Base-by-base conservation (phyloP, 2,797 vertebrate species). In the Orientallactaga sibirica region DNA sequence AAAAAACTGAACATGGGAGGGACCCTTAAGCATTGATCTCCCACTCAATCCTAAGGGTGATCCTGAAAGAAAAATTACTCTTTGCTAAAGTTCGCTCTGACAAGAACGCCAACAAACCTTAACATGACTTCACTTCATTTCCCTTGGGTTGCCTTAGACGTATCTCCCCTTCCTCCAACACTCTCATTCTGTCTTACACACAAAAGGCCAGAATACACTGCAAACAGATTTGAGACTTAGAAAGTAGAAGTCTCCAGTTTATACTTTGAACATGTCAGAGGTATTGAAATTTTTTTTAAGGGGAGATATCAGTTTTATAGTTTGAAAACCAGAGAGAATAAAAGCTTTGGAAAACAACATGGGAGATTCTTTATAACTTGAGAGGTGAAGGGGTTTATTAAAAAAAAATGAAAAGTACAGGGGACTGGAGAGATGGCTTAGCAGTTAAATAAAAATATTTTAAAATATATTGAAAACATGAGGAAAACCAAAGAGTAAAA, bases 261-360 rank as follows among this genome's bases (percentile, higher is more conserved):
- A 29, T 33, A 76, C 18, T 87, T 52, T 76, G 73, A 75, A 20
- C 9, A 11, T 76, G 37, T 29, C 25, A 58, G 71, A 64, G 24
- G 20, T 76, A 64, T 48, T 75, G 27, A 64, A 74, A 86, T 48
- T 62, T 7, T 66, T 75, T 86, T 24, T 76, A 33, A 86, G 71
- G 62, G 67, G 43, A 85, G 14, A 75, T 75, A 73, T 64, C 4
- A 76, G 61, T 76, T 66, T 75, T 2, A 76, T 66, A 18, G 12
- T 86, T 86, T 83, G 18, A 5, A 76, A 37, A 41, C 25, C 8
- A 81, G 78, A 95, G 87, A 84, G 67, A 37, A 55, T 84, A 61
- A 76, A 93, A 83, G 48, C 71, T 93, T 90, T 91, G 77, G 74
- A 93, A 88, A 66, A 76, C 48, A 77, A 84, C 66, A 73, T n/a